phyloP scores from a whole-genome alignment of 2,888 invertebrate genomes.

The Lycophotia porphyrea region DNA sequence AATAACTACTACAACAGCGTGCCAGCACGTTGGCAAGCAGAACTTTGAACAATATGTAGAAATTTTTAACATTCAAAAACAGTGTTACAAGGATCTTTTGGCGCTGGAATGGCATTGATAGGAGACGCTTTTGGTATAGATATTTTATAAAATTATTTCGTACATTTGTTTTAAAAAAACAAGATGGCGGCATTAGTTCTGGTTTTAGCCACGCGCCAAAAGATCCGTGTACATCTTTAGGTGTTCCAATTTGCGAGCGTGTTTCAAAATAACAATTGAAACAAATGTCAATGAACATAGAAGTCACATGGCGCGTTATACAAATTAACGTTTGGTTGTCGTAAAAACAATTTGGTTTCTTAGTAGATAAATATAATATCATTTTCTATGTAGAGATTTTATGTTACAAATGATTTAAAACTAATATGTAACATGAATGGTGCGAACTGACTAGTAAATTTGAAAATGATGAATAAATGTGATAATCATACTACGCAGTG shows the following conservation, averaged over 20 bases:
- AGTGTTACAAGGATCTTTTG: background rate
- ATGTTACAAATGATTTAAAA: conserved; percentile 29
- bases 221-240: background rate
- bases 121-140: background rate
- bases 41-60: conserved; percentile 23
- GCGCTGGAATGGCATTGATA: background rate
- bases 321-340: conserved; percentile 7
- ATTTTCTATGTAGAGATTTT: conserved; percentile 25
- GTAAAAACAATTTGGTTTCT: conserved; percentile 33
- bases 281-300: background rate
- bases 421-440: conserved; percentile 31
- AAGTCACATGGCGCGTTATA: background rate
- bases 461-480: conserved; percentile 11
- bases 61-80: conserved; percentile 11
- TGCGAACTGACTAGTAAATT: conserved; percentile 56
- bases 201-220: background rate
- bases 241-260: background rate
- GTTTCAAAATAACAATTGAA: conserved; percentile 8
- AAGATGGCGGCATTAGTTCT: background rate
- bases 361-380: conserved; percentile 19
- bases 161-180: background rate
- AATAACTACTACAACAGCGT: conserved; percentile 24
- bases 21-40: conserved; percentile 2
- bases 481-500: background rate
- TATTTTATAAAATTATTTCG: background rate